These are phyloP conservation scores for Piezodorus guildinii DNA, from an alignment of 1,140 invertebrate species.

Conservation along the genomic window DNA sequence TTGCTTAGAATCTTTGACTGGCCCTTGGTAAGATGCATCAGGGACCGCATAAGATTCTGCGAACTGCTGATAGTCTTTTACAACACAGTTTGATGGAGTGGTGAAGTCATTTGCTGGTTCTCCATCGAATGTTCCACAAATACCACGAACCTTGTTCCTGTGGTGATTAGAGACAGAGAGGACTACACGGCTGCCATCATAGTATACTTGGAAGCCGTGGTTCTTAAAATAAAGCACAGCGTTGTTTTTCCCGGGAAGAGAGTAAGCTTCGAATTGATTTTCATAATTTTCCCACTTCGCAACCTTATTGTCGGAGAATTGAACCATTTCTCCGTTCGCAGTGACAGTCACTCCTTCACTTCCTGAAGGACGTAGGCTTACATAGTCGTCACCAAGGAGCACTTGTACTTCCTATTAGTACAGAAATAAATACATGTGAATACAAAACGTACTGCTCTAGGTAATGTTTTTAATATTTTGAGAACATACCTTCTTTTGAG, in stretches of 20 bases:
- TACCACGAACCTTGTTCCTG: slow-evolving; percentile 41
- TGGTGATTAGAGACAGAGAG: slow-evolving; percentile 35
- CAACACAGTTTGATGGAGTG: slow-evolving; percentile 42
- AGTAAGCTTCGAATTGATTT: slow-evolving; percentile 39
- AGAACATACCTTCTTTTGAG: too few relatives aligned
- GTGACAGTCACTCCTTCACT: slow-evolving; percentile 28
- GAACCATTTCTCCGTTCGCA: slow-evolving; percentile 33
- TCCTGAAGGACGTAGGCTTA: slow-evolving; percentile 25
- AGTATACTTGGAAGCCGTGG: slow-evolving; percentile 37
- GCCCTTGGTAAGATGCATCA: slow-evolving; percentile 33
- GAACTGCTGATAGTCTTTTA: slow-evolving; percentile 40
- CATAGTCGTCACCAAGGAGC: slow-evolving; percentile 28
- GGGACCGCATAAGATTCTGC: slow-evolving; percentile 42
- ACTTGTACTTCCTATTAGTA: slow-evolving; percentile 26
- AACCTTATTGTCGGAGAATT: slow-evolving; percentile 27
- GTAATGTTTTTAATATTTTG: too few relatives aligned
- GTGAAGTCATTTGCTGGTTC: slow-evolving; percentile 44
- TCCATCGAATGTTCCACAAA: slow-evolving; percentile 50
- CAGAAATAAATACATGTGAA: not conserved
- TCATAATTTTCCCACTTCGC: slow-evolving; percentile 28
- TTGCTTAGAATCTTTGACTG: slow-evolving; percentile 32
- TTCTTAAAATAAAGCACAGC: not conserved
- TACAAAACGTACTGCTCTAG: too few relatives aligned
- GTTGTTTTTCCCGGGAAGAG: slow-evolving; percentile 34
- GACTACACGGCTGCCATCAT: slow-evolving; percentile 42